Evolutionary conservation across 2,113 vertebrate species (phyloP).

Genomic region (Rattus norvegicus): DNA sequence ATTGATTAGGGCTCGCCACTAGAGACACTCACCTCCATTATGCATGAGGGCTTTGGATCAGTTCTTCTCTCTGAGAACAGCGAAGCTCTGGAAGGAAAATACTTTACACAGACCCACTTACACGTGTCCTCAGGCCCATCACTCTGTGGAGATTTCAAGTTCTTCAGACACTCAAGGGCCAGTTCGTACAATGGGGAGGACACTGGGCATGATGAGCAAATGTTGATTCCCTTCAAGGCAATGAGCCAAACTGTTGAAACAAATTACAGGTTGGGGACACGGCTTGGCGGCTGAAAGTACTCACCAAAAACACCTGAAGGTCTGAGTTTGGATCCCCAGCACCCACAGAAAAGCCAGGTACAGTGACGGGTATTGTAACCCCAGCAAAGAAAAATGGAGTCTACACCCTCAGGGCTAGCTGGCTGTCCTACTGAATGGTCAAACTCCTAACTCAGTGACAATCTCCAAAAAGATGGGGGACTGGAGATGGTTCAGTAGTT

Average conservation of each 20-base stretch:
- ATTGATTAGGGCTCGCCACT: constrained; percentile 24
- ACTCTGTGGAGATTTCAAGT: fast-evolving
- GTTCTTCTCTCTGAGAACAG: constrained; percentile 31
- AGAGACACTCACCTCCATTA: constrained; percentile 21
- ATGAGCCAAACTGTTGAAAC: neutral
- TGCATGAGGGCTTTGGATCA: neutral
- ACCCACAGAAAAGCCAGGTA: neutral
- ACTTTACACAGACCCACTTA: neutral
- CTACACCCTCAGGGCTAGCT: neutral
- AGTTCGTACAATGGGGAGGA: neutral
- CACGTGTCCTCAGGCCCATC: neutral
- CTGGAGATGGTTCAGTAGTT: neutral
- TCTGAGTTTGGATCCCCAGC: neutral
- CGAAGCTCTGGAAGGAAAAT: neutral
- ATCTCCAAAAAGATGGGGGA: neutral
- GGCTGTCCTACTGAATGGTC: neutral
- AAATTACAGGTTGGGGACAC: neutral
- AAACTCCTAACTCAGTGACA: neutral
- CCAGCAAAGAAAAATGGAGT: neutral
- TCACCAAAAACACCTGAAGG: too few species aligned
- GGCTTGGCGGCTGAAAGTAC: neutral
- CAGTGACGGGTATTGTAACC: neutral
- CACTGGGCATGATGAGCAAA: neutral
- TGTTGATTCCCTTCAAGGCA: neutral
- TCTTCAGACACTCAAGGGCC: too few species aligned